Base-by-base conservation (phyloP, 2,888 invertebrate genomes). In the Rotaria magnacalcarata region DNA sequence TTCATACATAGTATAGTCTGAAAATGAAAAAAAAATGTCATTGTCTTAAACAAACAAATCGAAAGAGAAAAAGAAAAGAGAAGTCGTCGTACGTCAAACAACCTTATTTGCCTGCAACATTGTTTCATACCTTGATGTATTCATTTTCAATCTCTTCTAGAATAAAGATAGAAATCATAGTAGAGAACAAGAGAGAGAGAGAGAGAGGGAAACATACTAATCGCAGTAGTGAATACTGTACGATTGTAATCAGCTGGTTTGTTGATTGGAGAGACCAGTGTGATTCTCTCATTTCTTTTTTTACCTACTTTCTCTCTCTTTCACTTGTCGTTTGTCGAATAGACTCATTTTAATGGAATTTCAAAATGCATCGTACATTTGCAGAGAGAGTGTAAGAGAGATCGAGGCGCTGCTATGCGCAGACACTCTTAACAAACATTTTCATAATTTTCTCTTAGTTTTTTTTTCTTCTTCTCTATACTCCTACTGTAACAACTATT, bases 41-140 rank as follows among this genome's bases (percentile, higher is more conserved):
- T 67, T 67, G 67, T 67, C 67, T 67, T 67, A 67, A 67, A 67
- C 19, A 67, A 67, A 67, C 67, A 67, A 67, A 67, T 34, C 67
- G 27, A 2, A 14, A 34, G 67, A 34, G 27, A 19, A 67, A 27
- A 60, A 8, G 27, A 27, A 60, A 60, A 60, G 24, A 60, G 27
- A 60, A 60, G 60, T 60, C 60, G 60, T 60, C 27, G 60, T 27
- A 60, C 14, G 60, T 27, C 60, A 60, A 60, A 60, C 14, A 60
- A 27, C 27, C 27, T 60, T 27, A 60, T 60, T 60, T 60, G 60
- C 60, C 27, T 60, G 60, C 11, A 60, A 60, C 27, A 60, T 27
- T 60, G 27, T 60, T 60, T 60, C 27, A 60, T 60, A 60, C 27
- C 60, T 60, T 60, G 60, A n/a, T 60, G 60, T 60, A 60, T 60